These are phyloP conservation scores for Agrotis puta DNA, from an alignment of 2,888 invertebrate genomes.

Conservation along the genomic window DNA sequence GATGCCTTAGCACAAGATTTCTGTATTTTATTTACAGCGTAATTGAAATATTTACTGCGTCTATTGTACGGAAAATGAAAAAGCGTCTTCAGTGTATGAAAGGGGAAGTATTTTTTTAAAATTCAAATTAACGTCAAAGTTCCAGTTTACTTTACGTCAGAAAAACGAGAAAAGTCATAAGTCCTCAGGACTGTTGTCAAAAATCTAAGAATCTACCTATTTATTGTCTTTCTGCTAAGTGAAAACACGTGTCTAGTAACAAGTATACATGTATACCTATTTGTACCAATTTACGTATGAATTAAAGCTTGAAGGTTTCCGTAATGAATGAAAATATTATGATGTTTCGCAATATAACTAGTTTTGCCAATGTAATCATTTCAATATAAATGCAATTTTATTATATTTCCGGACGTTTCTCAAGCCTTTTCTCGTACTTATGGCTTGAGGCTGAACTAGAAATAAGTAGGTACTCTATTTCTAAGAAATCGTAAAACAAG, in stretches of 20 bases:
- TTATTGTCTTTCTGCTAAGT: too few species aligned
- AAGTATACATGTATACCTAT: background rate
- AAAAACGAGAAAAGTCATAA: too few species aligned
- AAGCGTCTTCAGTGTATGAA: too few species aligned
- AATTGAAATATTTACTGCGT: too few species aligned
- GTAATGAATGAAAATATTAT: constrained; percentile 24
- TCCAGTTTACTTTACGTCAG: too few species aligned
- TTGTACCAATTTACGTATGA: background rate
- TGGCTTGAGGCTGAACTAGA: constrained; percentile 1
- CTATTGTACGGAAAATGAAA: too few species aligned
- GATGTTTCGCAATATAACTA: constrained; percentile 12
- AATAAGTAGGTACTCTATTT: constrained; percentile 2
- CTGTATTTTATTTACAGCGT: too few species aligned
- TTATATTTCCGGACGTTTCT: constrained; percentile 33
- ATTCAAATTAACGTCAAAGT: too few species aligned
- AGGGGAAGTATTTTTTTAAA: too few species aligned
- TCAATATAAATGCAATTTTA: constrained; percentile 27
- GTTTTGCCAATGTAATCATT: constrained; percentile 11
- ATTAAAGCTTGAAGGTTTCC: background rate
- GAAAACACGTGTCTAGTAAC: background rate
- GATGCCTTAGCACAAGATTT: background rate
- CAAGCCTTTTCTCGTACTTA: constrained; percentile 14
- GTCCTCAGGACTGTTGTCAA: too few species aligned
- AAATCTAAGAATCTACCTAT: too few species aligned
- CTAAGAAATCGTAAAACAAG: background rate